Percentiles rank a stretch among this genome's conserved stretches.
phyloP scores from a whole-genome alignment of 2,113 vertebrate species.

The Zosterops hypoxanthus region DNA sequence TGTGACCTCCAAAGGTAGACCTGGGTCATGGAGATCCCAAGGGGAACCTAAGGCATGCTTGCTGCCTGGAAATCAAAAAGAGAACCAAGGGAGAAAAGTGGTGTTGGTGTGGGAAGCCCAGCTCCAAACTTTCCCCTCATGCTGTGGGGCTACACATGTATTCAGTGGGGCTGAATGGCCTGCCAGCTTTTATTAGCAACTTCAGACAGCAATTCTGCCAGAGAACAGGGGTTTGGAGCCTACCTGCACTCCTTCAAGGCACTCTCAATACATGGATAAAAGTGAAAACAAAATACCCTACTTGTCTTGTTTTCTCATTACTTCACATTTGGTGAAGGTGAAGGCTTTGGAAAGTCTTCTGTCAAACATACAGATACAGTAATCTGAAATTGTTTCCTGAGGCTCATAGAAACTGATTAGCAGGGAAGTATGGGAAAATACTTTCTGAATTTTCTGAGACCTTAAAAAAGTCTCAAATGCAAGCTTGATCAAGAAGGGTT shows the following conservation, averaged over 20 bases:
- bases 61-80: not conserved
- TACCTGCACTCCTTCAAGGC: not conserved
- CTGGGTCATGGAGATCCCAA: not conserved
- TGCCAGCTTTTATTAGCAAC: not conserved
- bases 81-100: not conserved
- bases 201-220: not conserved
- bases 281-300: not conserved
- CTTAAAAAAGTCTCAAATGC: not conserved
- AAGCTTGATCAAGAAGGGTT: not conserved
- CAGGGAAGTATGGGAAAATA: not conserved
- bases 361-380: not conserved
- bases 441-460: not conserved
- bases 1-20: not conserved
- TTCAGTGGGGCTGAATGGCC: not conserved
- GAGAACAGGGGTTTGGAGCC: not conserved
- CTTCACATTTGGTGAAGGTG: not conserved
- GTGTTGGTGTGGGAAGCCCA: no score
- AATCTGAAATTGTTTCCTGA: not conserved
- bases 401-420: not conserved
- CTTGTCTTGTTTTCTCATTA: not conserved
- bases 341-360: not conserved
- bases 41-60: not conserved
- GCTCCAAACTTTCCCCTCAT: not conserved
- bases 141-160: accelerated
- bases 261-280: not conserved